phyloP scores from a whole-genome alignment of 2,888 invertebrate species.

The Itoplectis maculator region DNA sequence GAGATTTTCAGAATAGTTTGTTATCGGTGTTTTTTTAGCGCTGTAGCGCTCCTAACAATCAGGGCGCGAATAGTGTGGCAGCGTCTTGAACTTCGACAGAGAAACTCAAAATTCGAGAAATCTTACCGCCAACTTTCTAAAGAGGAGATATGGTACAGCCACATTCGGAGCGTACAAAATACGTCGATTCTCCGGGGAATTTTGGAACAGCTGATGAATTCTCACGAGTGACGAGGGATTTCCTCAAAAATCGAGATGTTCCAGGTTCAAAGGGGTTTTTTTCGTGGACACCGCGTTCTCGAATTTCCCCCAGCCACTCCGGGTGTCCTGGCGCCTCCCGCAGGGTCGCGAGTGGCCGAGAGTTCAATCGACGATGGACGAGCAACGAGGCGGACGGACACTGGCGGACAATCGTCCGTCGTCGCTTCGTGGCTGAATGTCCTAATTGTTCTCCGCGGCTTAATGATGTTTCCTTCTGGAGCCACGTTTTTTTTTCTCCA shows the following conservation, averaged over 20 bases:
- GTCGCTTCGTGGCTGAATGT: constrained; percentile 23
- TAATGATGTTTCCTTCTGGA: constrained; percentile 45
- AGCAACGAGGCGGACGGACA: constrained; percentile 43
- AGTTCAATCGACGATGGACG: constrained; percentile 48
- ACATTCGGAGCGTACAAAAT: constrained; percentile 48
- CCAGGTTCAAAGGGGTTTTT: constrained; percentile 2
- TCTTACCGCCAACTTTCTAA: constrained; percentile 49
- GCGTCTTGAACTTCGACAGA: too few species aligned
- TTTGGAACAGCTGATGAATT: constrained; percentile 52
- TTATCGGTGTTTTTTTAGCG: too few species aligned
- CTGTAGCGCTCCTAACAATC: too few species aligned
- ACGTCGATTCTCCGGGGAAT: neutral
- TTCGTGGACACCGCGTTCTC: neutral
- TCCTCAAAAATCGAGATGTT: constrained; percentile 5
- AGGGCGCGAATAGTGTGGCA: too few species aligned
- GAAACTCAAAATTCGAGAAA: too few species aligned
- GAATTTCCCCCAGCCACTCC: neutral
- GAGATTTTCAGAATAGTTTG: too few species aligned
- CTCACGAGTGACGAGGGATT: constrained; percentile 11
- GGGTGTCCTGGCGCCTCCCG: constrained; percentile 2
- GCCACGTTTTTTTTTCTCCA: constrained; percentile 14
- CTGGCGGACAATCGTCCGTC: constrained; percentile 30
- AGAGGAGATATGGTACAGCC: too few species aligned
- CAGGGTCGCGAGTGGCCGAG: constrained; percentile 13
- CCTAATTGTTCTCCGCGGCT: constrained; percentile 35